Conservation (phyloP, 2,113 vertebrate genomes). For the Oophaga pumilio region DNA sequence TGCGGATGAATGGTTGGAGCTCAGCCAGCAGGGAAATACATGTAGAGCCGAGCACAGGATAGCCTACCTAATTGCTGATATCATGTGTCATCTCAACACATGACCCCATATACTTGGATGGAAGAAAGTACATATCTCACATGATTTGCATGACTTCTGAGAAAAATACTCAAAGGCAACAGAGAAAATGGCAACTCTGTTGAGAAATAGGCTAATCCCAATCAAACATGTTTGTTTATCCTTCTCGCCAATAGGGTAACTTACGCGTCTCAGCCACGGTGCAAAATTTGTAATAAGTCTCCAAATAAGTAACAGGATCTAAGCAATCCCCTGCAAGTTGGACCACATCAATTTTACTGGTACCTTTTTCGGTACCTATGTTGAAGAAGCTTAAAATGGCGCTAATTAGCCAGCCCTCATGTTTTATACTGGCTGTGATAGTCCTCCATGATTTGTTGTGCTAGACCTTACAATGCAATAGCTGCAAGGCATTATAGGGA, state of each 20-base stretch:
- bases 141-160: background rate
- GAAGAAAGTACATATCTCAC: background rate
- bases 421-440: no score
- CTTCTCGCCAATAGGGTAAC: background rate
- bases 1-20: slow-evolving; percentile 76
- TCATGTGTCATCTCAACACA: background rate
- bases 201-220: background rate
- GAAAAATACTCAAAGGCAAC: background rate
- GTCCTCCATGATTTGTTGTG: no score
- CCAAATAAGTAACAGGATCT: no score
- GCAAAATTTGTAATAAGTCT: background rate
- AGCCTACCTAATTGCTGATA: slow-evolving; percentile 63
- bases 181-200: background rate
- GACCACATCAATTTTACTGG: no score
- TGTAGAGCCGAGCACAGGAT: slow-evolving; percentile 66
- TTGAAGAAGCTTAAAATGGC: no score
- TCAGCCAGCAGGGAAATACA: slow-evolving; percentile 72
- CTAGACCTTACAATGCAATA: no score
- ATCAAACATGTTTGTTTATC: background rate
- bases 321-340: no score
- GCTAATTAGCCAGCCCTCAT: no score
- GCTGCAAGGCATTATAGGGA: no score
- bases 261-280: background rate
- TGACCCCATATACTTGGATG: background rate
- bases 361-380: no score